Conservation (phyloP, 2,113 vertebrate genomes). For the Progne subis region DNA sequence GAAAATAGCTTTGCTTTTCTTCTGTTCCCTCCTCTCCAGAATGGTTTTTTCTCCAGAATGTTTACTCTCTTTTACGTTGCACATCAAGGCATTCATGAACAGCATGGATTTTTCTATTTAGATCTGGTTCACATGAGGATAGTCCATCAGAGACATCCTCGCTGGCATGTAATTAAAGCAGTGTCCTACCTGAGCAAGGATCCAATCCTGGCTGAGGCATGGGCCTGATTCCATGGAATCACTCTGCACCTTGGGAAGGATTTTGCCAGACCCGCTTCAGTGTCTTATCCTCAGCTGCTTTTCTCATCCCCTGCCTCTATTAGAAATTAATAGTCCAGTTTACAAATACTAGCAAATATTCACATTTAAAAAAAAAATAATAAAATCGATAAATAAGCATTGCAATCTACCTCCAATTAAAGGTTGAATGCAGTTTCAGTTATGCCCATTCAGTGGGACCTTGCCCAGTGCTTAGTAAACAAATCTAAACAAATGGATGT, state of each 20-base stretch:
- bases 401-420: background rate
- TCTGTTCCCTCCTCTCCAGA: background rate
- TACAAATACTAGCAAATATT: background rate
- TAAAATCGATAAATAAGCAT: background rate
- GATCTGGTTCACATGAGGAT: background rate
- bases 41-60: background rate
- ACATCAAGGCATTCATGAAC: background rate
- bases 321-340: background rate
- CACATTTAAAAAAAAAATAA: background rate
- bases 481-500: slow-evolving; percentile 43
- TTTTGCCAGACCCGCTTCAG: background rate
- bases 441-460: background rate
- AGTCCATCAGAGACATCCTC: slow-evolving; percentile 27
- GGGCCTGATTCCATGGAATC: background rate
- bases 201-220: background rate
- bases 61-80: background rate
- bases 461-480: slow-evolving; percentile 18
- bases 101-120: background rate
- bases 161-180: slow-evolving; percentile 26
- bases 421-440: background rate
- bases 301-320: background rate
- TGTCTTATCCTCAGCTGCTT: background rate
- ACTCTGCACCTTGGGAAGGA: background rate
- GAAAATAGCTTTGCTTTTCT: background rate
- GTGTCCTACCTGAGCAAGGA: background rate